Base-by-base conservation (phyloP, 2,113 vertebrate species). In the Spilogale gracilis region DNA sequence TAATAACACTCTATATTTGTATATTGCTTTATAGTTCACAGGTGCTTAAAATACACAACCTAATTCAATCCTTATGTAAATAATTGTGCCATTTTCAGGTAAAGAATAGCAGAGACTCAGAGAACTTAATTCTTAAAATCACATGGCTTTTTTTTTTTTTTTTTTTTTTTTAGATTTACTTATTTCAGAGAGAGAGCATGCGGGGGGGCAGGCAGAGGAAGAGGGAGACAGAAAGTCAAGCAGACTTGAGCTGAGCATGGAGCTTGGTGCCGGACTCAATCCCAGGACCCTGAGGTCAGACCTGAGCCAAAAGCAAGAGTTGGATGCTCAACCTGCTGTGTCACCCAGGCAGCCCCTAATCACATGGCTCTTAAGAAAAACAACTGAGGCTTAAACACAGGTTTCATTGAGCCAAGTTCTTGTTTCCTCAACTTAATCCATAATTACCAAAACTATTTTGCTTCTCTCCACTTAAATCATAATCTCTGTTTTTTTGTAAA, bases 31-130 rank as follows among this genome's bases (percentile, higher is more conserved):
- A 94, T 71, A 92, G 54, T 96, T 96, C 93, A 95, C 92, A 92
- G n/a, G 11, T 97, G 25, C 91, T 96, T 94, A 97, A 97, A 96
- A 98, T 96, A 96, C 20, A 88, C 18, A 96, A 61, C 79, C 79
- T 58, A 92, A 81, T 88, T 95, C 32, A 84, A 69, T 71, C 52
- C 16, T 58, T 93, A 91, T 38, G 8, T 52, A 94, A 96, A 82
- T 93, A 95, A 60, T 71, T 95, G 80, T 92, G 61, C 63, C 45
- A 30, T 71, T 89, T 97, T 95, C 11, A 74, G 63, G 21, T 96
- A 90, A 87, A 90, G 25, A 92, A 74, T 63, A 76, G 27, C 30
- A 87, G 56, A 71, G 50, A 76, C 76, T 81, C 43, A 92, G 79
- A 84, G 30, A 96, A 52, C 38, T 87, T 95, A 80, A 58, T 23